Conservation (phyloP, 2,888 invertebrate species). For the Amaurobius ferox region DNA sequence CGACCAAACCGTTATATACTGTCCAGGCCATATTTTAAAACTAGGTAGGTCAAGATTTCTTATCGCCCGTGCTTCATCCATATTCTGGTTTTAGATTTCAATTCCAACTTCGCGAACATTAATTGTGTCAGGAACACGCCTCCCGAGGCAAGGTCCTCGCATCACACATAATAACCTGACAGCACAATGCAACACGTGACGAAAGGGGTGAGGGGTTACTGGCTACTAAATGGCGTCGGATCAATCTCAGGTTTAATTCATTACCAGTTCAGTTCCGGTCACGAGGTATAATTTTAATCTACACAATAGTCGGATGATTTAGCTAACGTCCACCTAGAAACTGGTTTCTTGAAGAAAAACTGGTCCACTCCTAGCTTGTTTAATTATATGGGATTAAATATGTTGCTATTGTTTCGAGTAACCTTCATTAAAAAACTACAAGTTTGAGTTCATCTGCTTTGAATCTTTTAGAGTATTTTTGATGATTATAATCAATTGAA, state of each 20-base stretch:
- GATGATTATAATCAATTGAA: too few species aligned
- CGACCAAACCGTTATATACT: too few species aligned
- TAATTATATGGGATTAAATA: background rate
- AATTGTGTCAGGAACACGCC: background rate
- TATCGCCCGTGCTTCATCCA: too few species aligned
- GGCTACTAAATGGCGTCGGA: background rate
- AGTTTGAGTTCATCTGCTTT: background rate
- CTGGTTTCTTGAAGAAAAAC: background rate
- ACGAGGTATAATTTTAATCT: background rate
- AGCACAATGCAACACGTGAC: background rate
- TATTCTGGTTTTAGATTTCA: constrained; percentile 7
- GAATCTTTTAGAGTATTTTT: too few species aligned
- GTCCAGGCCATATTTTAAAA: too few species aligned
- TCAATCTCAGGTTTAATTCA: background rate
- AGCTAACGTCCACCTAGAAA: background rate
- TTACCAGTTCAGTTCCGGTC: constrained; percentile 6
- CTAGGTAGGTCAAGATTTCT: too few species aligned
- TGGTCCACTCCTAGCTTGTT: background rate
- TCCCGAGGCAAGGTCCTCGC: background rate
- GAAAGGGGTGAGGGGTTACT: background rate
- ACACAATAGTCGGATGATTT: background rate
- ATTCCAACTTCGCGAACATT: background rate
- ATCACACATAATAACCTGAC: background rate
- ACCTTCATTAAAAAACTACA: background rate
- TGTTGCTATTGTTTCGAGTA: background rate